Base-by-base conservation (phyloP, 2,888 invertebrate species). In the Dendrolimus houi region DNA sequence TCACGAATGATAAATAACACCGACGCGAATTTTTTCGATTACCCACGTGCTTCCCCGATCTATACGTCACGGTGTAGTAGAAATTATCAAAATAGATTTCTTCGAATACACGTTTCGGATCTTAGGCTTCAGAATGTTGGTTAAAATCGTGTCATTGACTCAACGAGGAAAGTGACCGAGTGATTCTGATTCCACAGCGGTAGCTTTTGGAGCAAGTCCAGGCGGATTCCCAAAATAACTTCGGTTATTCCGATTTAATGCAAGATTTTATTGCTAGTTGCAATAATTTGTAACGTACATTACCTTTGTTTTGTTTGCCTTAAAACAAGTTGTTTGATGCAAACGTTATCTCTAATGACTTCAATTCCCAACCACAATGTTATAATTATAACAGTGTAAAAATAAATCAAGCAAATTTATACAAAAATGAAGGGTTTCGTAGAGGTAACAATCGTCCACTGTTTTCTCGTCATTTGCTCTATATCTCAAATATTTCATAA, bases 171-270 rank as follows among this genome's bases (percentile, higher is more conserved):
- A 85, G 83, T 87, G 88, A 83, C 84, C 81, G 85, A 81, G 73
- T 81, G 77, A 67, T 76, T 82, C 77, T 76, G 81, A 82, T 81
- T 81, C 29, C 29, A 6, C 77, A 72, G 72, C 72, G 66, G 72
- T 74, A 70, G 73, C 74, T 81, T 83, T 89, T 90, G 89, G 89
- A 88, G 81, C 77, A 74, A 77, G 81, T 90, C 89, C 89, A 90
- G 89, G 75, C 78, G 75, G 72, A 79, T 77, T 87, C 83, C 82
- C 76, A 81, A 89, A 90, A 90, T 90, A 90, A 83, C 84, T 75
- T 65, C 67, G 66, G 59, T 72, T 72, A 81, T 83, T 82, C 77
- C 74, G 74, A 80, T 77, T 79, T 81, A 72, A 73, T 74, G 75
- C 77, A 78, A 77, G 74, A 77, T 82, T 83, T 81, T 81, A 83